Evolutionary conservation across 2,113 vertebrate genomes (phyloP), one percentile per base, ranked within the genome.

Genomic region (Clarias gariepinus): DNA sequence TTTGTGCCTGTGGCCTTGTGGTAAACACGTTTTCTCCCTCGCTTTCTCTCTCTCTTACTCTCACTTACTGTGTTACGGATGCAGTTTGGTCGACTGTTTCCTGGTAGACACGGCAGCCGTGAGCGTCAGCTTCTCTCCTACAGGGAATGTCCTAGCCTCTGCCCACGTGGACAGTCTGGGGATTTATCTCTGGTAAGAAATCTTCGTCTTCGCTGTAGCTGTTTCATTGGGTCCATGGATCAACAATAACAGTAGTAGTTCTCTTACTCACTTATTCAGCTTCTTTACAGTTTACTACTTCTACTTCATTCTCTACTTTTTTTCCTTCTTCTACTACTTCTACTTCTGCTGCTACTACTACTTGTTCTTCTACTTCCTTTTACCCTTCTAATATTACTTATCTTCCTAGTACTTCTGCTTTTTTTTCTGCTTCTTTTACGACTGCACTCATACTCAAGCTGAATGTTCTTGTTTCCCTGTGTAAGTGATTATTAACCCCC

Each of bases 131-230:
- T 94, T 99, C 95, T 99, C 98, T 0, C 97, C 97, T 11, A 98
- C 97, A 0, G 98, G 98, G 93, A 97, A 99, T 92, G 98, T 98
- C 91, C 92, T 99, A 79, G 96, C 97, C 21, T 96, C 98, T 2
- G 90, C 96, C 23, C 98, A 99, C 1, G 96, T 99, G 3, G 97
- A 99, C 93, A 95, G 96, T 82, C 96, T 99, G 91, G 97, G 97
- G 82, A 92, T 99, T 92, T 98, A 96, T 90, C 93, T 99, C 12
- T 99, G 98, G 98, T 99, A 89, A 95, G 97, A 95, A 85, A 57
- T 82, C 5, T 77, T n/a, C 58, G 63, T 61, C 33, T 81, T 57
- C 1, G 12, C 10, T 80, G 21, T 60, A 33, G 18, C 8, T 61
- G 41, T 77, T 53, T 77, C 3, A 0, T 53, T 16, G 23, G 4